Conservation (phyloP, 2,797 vertebrate species). For the Ispidina picta region DNA sequence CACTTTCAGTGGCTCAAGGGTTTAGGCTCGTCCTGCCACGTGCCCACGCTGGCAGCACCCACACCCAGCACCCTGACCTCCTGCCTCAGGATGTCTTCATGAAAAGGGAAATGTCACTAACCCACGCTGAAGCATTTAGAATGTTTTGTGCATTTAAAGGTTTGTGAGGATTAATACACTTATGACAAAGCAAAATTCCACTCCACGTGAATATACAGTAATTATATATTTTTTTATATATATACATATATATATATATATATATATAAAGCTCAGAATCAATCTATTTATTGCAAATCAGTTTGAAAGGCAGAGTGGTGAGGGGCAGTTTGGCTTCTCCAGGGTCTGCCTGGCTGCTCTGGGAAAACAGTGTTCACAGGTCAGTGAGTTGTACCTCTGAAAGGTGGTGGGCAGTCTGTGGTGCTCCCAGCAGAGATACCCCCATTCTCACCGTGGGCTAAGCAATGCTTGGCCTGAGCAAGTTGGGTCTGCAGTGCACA, state of each 20-base stretch:
- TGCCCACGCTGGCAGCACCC: neutral
- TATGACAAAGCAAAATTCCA: neutral
- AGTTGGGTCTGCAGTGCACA: neutral
- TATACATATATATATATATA: no score
- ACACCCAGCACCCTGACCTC: no score
- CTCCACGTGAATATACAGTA: no score
- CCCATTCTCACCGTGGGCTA: accelerated
- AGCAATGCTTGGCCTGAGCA: neutral
- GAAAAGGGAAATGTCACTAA: neutral
- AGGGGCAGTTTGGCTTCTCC: neutral
- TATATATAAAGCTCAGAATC: no score
- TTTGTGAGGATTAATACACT: neutral
- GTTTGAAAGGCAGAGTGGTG: neutral
- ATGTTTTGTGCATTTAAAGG: neutral
- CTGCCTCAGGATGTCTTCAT: neutral
- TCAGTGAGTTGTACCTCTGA: no score
- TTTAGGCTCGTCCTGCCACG: neutral
- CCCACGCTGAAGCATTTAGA: neutral
- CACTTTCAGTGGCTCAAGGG: neutral
- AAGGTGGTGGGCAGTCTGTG: accelerated
- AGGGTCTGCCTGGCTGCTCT: no score
- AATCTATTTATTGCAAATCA: neutral
- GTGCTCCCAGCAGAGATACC: no score
- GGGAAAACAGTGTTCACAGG: neutral
- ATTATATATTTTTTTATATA: no score